Conservation (phyloP, 2,888 invertebrate genomes). For the Scaptomyza parva region DNA sequence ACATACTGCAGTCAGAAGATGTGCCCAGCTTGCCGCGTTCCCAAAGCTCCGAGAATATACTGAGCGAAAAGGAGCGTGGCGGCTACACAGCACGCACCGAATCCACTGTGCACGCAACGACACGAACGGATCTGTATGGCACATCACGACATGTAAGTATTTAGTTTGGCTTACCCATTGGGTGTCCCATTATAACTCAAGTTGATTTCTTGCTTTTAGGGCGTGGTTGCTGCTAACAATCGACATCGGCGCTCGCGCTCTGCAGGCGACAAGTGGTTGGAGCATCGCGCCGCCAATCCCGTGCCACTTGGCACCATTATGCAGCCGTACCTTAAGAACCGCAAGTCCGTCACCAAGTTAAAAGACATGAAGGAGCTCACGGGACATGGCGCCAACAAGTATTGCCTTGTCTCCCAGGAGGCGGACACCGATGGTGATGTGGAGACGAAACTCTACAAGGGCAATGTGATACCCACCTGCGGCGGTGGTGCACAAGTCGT, state of each 20-base stretch:
- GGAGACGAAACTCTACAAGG: constrained; percentile 97
- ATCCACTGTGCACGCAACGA: constrained; percentile 61
- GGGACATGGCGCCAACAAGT: constrained; percentile 91
- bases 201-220: constrained; percentile 82
- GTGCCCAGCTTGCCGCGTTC: constrained; percentile 75
- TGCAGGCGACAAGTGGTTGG: constrained; percentile 92
- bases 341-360: constrained; percentile 93
- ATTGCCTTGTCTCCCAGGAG: constrained; percentile 96
- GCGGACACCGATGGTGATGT: constrained; percentile 96
- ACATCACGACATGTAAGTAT: constrained; percentile 71
- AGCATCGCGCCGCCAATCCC: constrained; percentile 92
- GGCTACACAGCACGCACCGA: constrained; percentile 59
- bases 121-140: constrained; percentile 74
- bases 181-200: background rate
- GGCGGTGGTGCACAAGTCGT: constrained; percentile 98
- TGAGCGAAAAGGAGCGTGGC: constrained; percentile 66
- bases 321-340: constrained; percentile 93
- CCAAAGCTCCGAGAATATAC: constrained; percentile 80
- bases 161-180: too few species aligned
- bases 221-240: constrained; percentile 89
- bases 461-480: constrained; percentile 96
- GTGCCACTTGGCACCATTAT: constrained; percentile 95
- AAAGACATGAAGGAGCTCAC: constrained; percentile 92
- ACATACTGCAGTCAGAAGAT: constrained; percentile 86
- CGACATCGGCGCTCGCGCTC: constrained; percentile 93